Conservation (phyloP, 2,797 vertebrate species). For the Muraenolepis orangiensis region DNA sequence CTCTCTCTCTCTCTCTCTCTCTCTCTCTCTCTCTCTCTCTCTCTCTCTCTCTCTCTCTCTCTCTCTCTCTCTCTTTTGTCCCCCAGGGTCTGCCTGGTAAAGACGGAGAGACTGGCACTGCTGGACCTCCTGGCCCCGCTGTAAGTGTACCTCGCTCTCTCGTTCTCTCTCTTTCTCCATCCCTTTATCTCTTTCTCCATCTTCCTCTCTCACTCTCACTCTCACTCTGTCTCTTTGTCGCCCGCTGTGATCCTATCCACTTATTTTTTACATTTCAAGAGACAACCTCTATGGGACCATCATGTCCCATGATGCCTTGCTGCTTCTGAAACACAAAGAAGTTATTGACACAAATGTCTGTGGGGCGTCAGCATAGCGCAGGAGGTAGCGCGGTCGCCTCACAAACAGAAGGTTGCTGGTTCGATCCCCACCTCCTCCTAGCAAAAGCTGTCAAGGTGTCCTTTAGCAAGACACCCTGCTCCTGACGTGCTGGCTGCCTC, state of each 20-base stretch:
- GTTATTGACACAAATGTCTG: constrained; percentile 32
- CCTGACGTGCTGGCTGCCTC: no score
- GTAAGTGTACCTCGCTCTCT: constrained; percentile 73
- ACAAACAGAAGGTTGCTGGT: no score
- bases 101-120: constrained; percentile 91
- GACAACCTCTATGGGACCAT: constrained; percentile 30
- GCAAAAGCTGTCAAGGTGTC: no score
- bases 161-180: constrained; percentile 29
- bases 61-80: constrained; percentile 22
- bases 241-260: constrained; percentile 48
- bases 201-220: constrained; percentile 35
- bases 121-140: constrained; percentile 86
- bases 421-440: no score
- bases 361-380: no score
- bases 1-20: no score
- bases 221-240: no score
- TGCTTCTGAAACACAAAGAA: not conserved
- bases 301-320: constrained; percentile 36
- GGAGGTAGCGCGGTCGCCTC: no score
- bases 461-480: no score
- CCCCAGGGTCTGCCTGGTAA: constrained; percentile 91
- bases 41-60: no score
- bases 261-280: constrained; percentile 29
- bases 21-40: no score
- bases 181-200: constrained; percentile 16